These are phyloP conservation scores for Clytia hemisphaerica DNA, from an alignment of 30 jellyfish, hydroid and myxozoan species.

Conservation along the genomic window DNA sequence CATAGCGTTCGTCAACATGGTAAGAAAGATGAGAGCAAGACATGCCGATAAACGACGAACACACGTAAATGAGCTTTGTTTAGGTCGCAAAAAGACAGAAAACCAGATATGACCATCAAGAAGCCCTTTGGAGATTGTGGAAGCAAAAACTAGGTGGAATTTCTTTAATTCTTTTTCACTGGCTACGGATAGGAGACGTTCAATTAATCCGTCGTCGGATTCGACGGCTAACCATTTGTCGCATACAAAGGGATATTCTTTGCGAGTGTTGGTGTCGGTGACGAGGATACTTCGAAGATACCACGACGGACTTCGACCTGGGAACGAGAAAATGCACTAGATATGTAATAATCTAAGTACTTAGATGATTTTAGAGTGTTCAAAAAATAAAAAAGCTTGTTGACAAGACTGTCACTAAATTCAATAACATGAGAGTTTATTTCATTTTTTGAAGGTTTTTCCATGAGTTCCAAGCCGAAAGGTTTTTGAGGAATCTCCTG, in stretches of 20 bases:
- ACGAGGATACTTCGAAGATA: background rate
- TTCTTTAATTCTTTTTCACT: constrained; percentile 61
- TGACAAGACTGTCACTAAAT: no score
- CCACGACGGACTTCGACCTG: constrained; percentile 20
- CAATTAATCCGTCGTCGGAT: constrained; percentile 72
- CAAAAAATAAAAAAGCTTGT: no score
- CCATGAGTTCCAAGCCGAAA: no score
- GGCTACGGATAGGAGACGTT: constrained; percentile 57
- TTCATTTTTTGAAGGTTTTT: no score
- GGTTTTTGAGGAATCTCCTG: no score
- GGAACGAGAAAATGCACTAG: no score
- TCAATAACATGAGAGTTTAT: no score
- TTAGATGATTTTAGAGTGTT: no score
- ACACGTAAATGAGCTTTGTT: constrained; percentile 56
- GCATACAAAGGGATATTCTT: constrained; percentile 48
- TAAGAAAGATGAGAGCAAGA: constrained; percentile 42
- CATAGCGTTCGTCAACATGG: constrained; percentile 86
- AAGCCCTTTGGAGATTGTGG: constrained; percentile 71
- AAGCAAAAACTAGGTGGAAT: constrained; percentile 66
- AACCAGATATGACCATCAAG: constrained; percentile 90
- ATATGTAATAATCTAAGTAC: no score
- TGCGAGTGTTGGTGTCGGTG: background rate
- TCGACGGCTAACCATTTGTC: constrained; percentile 90
- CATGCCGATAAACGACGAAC: constrained; percentile 77
- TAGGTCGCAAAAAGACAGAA: constrained; percentile 74